Base-by-base conservation (phyloP, 2,113 vertebrate genomes). In the Haplotaxodon microlepis region DNA sequence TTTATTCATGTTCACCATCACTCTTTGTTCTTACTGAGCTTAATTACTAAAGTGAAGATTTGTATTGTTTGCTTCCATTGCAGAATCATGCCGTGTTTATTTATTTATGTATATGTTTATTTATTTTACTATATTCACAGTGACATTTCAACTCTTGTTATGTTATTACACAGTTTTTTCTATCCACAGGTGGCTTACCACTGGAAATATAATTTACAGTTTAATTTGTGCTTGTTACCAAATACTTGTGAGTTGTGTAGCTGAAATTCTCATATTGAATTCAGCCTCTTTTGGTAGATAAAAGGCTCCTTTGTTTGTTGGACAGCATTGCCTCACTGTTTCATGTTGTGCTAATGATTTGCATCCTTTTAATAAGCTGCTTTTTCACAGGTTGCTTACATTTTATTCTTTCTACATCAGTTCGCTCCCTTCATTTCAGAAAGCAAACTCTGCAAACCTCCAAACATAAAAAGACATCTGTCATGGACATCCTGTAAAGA, bases 141-240 rank as follows among this genome's bases (percentile, higher is more conserved):
- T 42, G 8, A 71, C 66, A 16, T 71, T 42, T 71, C n/a, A 71
- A 9, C 21, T 13, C 38, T 24, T 8, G 0, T n/a, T 71, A 24
- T 71, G n/a, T 42, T 42, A 42, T 71, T 71, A 71, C 17, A 36
- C 61, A 8, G 4, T 34, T 69, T 13, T 13, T 69, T 40, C 19
- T 69, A 40, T 21, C 19, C 36, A 69, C 63, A 69, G 7, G 24
- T 59, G 27, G 9, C 8, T 59, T 31, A 59, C 1, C 57, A 59
- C 27, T 59, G 27, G 27, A 1, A 59, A 40, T 11, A 27, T 24
- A 42, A 71, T 42, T 45, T 71, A 1, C 8, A 8, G 38, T 24
- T 71, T 27, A 1, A 24, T 42, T 0, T 42, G 66, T 45, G 21
- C n/a, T 69, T 14, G n/a, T 14, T 69, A 5, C 36, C 11, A 40